Evolutionary conservation across 2,113 vertebrate species (phyloP), one percentile per base, ranked within the genome.

Genomic region (Columbina picui): DNA sequence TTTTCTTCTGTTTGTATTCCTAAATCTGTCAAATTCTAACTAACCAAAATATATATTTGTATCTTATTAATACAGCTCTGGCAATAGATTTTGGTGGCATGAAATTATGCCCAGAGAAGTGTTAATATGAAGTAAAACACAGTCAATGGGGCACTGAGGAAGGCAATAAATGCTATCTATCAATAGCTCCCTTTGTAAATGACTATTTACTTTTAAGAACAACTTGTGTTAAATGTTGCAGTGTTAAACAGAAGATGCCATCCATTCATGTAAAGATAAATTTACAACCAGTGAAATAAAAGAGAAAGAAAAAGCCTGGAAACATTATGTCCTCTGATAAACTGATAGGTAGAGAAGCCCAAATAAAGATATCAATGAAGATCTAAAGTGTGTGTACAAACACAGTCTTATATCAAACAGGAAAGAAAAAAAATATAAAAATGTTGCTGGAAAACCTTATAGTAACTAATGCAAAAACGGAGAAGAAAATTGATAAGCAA

Each of bases 401-500:
- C 29, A 65, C 16, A 92, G 27, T 75, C 27, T 29, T 77, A 68
- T 15, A 78, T 39, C 32, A 97, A 95, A 82, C 2, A 77, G 6
- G 14, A 49, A 75, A 69, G 6, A 36, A 27, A 56, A 21, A 23
- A 20, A 8, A 45, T 19, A 45, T 19, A 45, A 71, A 85, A 59
- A 13, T 25, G 16, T 85, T 90, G 64, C 36, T 79, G 53, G 27
- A 93, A 96, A 96, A 84, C n/a, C 41, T 79, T 82, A 47, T 64
- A 88, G 76, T 68, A 96, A 71, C 53, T 82, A 96, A 96, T 91
- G 55, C 45, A 97, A 98, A 45, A 94, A 86, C 93, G 92, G 26
- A 93, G 53, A 83, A 94, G 83, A 90, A 93, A 87, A 91, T 80
- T 95, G 68, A 94, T 97, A 97, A 98, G 85, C 95, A 86, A 97